Base-by-base conservation (phyloP, 1,140 invertebrate species). In the Babylonia areolata region DNA sequence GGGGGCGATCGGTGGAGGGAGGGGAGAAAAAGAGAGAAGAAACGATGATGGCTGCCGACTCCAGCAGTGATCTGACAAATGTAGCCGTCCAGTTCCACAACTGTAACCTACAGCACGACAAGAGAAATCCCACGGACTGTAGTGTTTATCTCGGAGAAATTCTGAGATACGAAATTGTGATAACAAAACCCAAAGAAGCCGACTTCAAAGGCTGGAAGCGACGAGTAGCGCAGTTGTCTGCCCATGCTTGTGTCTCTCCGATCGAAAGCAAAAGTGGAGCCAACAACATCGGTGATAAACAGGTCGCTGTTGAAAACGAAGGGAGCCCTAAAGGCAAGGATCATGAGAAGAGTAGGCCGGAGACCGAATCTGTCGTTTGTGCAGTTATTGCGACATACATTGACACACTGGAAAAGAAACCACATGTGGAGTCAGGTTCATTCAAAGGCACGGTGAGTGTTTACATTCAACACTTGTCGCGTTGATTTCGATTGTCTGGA, bases 91-190 rank as follows among this genome's bases (percentile, higher is more conserved):
- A 15, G 35, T 40, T 83, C 54, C 58, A 71, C 37, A 69, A 37
- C 64, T 3, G 39, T 31, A 71, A 42, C 54, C 33, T 71, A 35
- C 51, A 33, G 3, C 51, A 69, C 54, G 33, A 83, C 33, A 39
- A 28, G 2, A 69, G 37, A 20, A 69, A 71, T 40, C 31, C 51
- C 2, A 58, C 37, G 12, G 54, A 83, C 23, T 69, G 54, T 71
- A 64, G 37, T 28, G 81, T 83, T 3, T 83, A 83, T 83, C 35
- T 83, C 33, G 81, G 81, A 31, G 81, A 83, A 83, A 69, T 39
- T 37, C 28, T 83, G 28, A 83, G 37, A 83, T 83, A 83, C 28
- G 81, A 83, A 39, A 39, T 83, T 20, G 11, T 64, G 20, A 54
- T 83, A 39, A 71, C 31, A 28, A 83, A 83, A 40, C 54, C 81